Percentiles rank a stretch among this genome's conserved stretches.
Evolutionary conservation across 2,113 vertebrate species (phyloP).

Genomic region (Cottus gobio): DNA sequence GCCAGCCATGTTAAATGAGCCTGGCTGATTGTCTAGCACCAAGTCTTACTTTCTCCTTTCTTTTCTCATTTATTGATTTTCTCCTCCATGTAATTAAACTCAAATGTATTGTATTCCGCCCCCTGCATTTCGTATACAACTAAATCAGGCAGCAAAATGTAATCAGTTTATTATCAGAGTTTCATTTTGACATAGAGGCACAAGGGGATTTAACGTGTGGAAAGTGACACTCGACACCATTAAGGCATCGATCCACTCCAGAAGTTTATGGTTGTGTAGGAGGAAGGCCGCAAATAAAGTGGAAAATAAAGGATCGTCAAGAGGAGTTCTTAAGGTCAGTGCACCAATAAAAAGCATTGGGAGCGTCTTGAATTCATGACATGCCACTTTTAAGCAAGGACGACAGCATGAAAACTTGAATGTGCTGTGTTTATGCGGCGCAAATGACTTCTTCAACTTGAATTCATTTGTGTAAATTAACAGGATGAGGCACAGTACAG

Average conservation of each 20-base stretch:
- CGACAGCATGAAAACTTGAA: not conserved
- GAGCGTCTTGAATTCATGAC: conserved; percentile 2
- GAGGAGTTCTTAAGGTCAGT: conserved; percentile 36
- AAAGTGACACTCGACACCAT: conserved; percentile 18
- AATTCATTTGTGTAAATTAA: conserved; percentile 20
- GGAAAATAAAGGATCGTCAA: conserved; percentile 7
- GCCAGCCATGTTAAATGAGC: conserved; percentile 33
- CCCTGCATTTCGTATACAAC: not conserved
- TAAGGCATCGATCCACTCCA: conserved; percentile 37
- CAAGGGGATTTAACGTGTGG: not conserved
- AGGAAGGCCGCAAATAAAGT: conserved; percentile 7
- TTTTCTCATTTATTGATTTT: not conserved
- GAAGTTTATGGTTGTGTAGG: not conserved
- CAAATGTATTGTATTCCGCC: not conserved
- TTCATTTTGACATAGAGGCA: conserved; percentile 31
- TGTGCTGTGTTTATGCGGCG: not conserved
- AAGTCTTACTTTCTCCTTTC: not conserved
- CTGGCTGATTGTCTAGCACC: not conserved
- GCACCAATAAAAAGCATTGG: conserved; percentile 20
- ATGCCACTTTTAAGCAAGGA: conserved; percentile 9
- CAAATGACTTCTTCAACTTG: conserved; percentile 5
- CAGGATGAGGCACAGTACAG: not conserved
- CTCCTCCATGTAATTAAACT: conserved; percentile 4
- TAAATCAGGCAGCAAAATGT: not conserved
- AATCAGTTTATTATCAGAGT: conserved; percentile 39